Evolutionary conservation across 2,888 invertebrate species (phyloP), one percentile per base, ranked within the genome.

Genomic region (Oscheius sp.): DNA sequence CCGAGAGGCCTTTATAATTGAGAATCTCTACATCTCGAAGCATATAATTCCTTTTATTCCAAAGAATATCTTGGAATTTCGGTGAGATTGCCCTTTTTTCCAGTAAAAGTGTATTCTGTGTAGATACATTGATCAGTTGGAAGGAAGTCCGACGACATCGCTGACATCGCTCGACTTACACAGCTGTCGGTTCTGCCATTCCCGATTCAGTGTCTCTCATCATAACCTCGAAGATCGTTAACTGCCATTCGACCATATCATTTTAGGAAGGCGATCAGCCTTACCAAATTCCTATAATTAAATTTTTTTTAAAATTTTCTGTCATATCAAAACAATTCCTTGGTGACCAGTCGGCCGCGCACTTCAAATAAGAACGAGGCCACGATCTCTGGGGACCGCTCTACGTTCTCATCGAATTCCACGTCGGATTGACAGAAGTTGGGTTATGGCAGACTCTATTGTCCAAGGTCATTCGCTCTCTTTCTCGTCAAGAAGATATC

Each of bases 1-100:
- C 2, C 72, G 81, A 23, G 87, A 88, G 61, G 88, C 88, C 41
- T 88, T 87, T 74, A 85, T 89, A 72, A 87, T 88, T 71, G 88
- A 89, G 77, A 88, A 88, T 69, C 75, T 88, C 55, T 87, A 88
- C 79, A 83, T 88, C 43, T 84, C 86, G 43, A 88, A 88, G 74
- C 88, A 88, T 78, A 84, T 88, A 64, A 86, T 88, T 55, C 88
- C 88, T 18, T 88, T 86, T 76, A 87, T 89, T 43, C 88, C 88
- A 21, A 80, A 82, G 21, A 88, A 88, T 78, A 88, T 89, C 49
- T 81, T 86, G 21, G 80, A 85, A 63, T 88, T 88, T 25, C 81
- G 84, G 73, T 86, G 74, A 25, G 21, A 3, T 41, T 23, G 13
- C 13, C 72, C 23, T 55, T 49, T 27, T 23, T 45, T 18, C n/a